phyloP scores from a whole-genome alignment of 2,888 invertebrate species.

The Thyatira batis region DNA sequence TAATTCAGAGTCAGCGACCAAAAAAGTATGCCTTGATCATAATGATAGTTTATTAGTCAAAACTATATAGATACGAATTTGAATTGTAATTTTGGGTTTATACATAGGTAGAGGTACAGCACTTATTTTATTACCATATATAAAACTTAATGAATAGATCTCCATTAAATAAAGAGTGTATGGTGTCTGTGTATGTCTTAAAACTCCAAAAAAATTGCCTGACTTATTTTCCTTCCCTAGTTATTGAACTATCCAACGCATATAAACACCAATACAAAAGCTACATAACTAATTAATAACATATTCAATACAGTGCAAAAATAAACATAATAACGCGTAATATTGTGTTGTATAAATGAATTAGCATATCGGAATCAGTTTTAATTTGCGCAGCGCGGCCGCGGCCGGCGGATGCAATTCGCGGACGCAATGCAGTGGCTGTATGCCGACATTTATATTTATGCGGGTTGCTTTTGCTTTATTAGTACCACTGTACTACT shows the following conservation, averaged over 20 bases:
- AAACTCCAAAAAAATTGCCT: too few relatives aligned
- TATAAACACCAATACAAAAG: background rate
- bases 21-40: too few relatives aligned
- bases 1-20: too few relatives aligned
- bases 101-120: too few relatives aligned
- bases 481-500: background rate
- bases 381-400: background rate
- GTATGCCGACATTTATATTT: background rate
- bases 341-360: background rate
- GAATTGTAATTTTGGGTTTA: too few relatives aligned
- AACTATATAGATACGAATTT: too few relatives aligned
- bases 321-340: background rate
- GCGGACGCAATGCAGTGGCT: slow-evolving; percentile 1
- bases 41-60: too few relatives aligned
- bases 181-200: too few relatives aligned
- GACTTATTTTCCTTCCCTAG: too few relatives aligned
- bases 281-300: background rate
- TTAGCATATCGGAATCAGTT: background rate
- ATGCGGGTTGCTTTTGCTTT: background rate
- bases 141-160: too few relatives aligned
- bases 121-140: too few relatives aligned
- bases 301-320: background rate
- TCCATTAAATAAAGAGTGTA: too few relatives aligned
- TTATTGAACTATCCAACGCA: background rate
- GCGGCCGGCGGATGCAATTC: background rate